Evolutionary conservation across 2,797 vertebrate genomes (phyloP).

Genomic region (Bufotes viridis): DNA sequence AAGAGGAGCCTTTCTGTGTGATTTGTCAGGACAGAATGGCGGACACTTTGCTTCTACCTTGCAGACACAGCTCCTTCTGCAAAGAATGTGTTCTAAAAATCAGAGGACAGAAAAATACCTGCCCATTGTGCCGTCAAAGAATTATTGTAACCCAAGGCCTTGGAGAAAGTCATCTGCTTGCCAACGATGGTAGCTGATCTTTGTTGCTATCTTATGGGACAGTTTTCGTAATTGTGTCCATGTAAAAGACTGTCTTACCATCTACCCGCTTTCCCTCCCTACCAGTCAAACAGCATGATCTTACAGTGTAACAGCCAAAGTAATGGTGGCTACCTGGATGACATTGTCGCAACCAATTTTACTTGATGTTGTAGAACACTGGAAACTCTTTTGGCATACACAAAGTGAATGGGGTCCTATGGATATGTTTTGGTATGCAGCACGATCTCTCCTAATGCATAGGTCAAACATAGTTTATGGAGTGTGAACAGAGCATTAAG

Average conservation of each 20-base stretch:
- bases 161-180: neutral
- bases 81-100: constrained; percentile 1
- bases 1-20: constrained; percentile 11
- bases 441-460: neutral
- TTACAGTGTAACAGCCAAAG: neutral
- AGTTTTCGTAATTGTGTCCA: neutral
- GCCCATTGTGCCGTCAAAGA: constrained; percentile 47
- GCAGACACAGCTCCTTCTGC: constrained; percentile 49
- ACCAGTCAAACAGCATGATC: neutral
- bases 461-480: neutral
- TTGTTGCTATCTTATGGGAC: neutral
- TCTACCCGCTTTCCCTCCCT: neutral
- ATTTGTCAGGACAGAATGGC: constrained; percentile 41
- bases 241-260: neutral
- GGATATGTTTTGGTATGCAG: neutral
- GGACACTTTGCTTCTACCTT: constrained; percentile 42
- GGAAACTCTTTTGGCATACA: neutral
- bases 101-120: neutral
- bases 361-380: neutral
- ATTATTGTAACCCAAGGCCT: neutral
- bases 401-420: neutral
- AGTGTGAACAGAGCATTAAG: neutral
- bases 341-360: neutral
- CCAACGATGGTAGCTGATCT: neutral
- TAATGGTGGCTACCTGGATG: neutral